Percentiles rank a stretch among this genome's conserved stretches.
phyloP scores from a whole-genome alignment of 2,113 vertebrate genomes.

The Esox niger region DNA sequence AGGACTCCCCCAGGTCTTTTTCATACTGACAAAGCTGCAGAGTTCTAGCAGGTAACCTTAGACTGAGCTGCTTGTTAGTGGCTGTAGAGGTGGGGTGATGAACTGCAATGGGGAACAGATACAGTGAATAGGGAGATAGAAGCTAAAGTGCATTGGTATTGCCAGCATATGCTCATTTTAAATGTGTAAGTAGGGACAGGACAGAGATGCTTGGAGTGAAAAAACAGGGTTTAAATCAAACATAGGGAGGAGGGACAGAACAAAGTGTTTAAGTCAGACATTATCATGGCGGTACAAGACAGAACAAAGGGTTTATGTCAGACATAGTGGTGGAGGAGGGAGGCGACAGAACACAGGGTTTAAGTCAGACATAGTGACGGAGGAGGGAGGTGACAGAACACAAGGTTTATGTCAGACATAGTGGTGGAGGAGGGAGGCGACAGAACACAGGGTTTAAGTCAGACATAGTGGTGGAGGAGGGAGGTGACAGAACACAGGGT shows the following conservation, averaged over 20 bases:
- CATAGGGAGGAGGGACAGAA: too few relatives aligned
- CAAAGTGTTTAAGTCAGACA: conserved; percentile 6
- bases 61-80: conserved; percentile 57
- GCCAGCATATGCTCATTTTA: background rate
- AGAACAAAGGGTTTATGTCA: too few relatives aligned
- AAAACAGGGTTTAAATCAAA: too few relatives aligned
- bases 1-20: conserved; percentile 66
- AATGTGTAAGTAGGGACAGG: conserved; percentile 45
- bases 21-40: conserved; percentile 81
- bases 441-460: too few relatives aligned
- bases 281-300: too few relatives aligned
- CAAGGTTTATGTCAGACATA: background rate
- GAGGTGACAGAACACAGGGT: too few relatives aligned
- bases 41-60: conserved; percentile 69
- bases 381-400: conserved; percentile 47
- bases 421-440: background rate
- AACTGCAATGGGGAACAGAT: conserved; percentile 9
- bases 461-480: too few relatives aligned
- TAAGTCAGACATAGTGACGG: conserved; percentile 50
- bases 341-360: too few relatives aligned
- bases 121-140: background rate
- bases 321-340: too few relatives aligned
- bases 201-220: too few relatives aligned
- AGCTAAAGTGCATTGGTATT: too few relatives aligned
- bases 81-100: conserved; percentile 18